Evolutionary conservation across 1,140 invertebrate genomes (phyloP), one percentile per base, ranked within the genome.

Genomic region (Paracyclopina nana): DNA sequence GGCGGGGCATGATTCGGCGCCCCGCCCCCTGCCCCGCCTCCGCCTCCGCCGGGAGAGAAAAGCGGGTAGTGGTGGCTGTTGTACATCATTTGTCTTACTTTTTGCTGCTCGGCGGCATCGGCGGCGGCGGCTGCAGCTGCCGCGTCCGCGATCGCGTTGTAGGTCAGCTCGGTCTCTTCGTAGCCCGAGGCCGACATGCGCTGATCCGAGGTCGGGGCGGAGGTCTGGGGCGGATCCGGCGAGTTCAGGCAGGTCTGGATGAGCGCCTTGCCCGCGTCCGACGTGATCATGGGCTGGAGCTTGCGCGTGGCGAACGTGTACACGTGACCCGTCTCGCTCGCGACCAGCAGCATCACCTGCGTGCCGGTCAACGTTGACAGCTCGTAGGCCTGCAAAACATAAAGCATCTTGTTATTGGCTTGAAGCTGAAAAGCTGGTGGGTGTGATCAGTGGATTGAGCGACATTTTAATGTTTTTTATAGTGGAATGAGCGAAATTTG

Each of bases 301-400:
- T 99, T 98, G 50, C 88, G 73, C 42, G 95, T 99, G 27, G 95
- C 94, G 71, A 97, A 99, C 43, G 95, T 98, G 69, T 99, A 99
- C 57, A 98, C 94, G 70, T 99, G 95, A 4, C 94, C 88, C 11
- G 87, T 94, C 66, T 94, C 88, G 28, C 83, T 88, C 26, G 87
- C 88, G 50, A 94, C 88, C 59, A 94, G 68, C 49, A 94, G 68
- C 87, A 92, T 95, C 63, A 99, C 92, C 71, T 99, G 92, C 11
- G 95, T 98, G 12, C 95, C 94, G 41, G 95, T 99, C 65, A 99
- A 64, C 50, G 92, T 98, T 52, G 94, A 96, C 60, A 99, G 67
- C 69, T 99, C 95, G 72, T 97, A 97, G 16, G 94, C 92, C 91
- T 97, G 73, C 6, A 57, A 68, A 58, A 53, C 55, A 52, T 57